Evolutionary conservation across 2,113 vertebrate species (phyloP).

Genomic region (Martes martes): DNA sequence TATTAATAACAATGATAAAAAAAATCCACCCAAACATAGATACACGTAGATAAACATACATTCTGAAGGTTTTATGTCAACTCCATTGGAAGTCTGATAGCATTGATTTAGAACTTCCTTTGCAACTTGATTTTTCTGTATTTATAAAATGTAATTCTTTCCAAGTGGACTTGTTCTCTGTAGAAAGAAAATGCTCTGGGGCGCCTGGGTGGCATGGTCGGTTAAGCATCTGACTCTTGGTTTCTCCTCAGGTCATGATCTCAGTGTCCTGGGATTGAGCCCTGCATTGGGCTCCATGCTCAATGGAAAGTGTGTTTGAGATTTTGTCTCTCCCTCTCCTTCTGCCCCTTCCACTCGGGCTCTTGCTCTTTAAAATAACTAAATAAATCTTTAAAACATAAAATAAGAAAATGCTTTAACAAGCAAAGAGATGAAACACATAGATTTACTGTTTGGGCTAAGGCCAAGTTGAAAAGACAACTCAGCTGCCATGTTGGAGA

Average conservation of each 20-base stretch:
- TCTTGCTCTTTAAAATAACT: background rate
- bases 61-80: background rate
- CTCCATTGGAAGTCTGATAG: background rate
- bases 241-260: background rate
- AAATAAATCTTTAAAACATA: background rate
- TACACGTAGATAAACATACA: background rate
- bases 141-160: conserved; percentile 22
- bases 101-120: conserved; percentile 7
- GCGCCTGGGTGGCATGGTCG: background rate
- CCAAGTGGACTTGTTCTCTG: background rate
- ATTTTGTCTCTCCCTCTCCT: background rate
- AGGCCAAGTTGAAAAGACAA: background rate
- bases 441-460: background rate
- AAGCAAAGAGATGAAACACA: background rate
- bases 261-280: background rate
- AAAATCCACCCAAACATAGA: background rate
- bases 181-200: background rate
- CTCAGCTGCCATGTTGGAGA: background rate
- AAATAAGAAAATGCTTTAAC: background rate
- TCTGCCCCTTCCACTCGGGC: background rate
- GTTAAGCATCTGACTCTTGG: background rate
- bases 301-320: background rate
- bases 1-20: conserved; percentile 17
- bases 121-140: conserved; percentile 1
- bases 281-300: background rate